A percentile compares a stretch with the other conserved stretches of the same genome.
These are phyloP conservation scores for Thyatira batis DNA, from an alignment of 2,888 invertebrate species.

Conservation along the genomic window DNA sequence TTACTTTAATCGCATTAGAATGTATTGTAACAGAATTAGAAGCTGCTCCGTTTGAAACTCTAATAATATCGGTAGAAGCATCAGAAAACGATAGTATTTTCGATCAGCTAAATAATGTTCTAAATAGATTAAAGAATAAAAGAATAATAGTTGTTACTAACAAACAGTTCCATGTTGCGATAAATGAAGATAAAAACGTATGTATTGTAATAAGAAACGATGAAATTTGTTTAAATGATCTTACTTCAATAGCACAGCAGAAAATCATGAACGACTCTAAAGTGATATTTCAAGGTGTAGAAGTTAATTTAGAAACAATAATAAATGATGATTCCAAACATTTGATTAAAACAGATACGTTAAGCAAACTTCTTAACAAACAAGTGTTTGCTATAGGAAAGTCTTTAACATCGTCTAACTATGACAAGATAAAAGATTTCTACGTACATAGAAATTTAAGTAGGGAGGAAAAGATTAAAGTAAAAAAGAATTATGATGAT, in stretches of 20 bases:
- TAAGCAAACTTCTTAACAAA: constrained; percentile 6
- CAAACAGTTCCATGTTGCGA: neutral
- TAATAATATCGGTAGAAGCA: neutral
- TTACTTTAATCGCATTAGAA: neutral
- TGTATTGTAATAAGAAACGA: neutral
- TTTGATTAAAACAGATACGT: constrained; percentile 5
- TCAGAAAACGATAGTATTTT: neutral
- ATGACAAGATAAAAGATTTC: constrained; percentile 7
- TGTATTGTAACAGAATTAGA: neutral
- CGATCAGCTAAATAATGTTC: neutral
- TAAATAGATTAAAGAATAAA: neutral
- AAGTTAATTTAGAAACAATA: constrained; percentile 2
- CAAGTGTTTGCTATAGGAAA: constrained; percentile 6
- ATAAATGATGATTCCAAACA: constrained; percentile 2
- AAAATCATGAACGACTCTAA: constrained; percentile 2
- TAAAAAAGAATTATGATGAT: neutral
- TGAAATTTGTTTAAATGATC: constrained; percentile 1
- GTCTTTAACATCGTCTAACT: constrained; percentile 1
- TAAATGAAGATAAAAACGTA: neutral
- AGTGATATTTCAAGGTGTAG: constrained; percentile 7
- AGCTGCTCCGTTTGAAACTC: neutral
- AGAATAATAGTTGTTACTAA: neutral
- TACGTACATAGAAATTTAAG: constrained; percentile 4
- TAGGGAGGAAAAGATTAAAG: neutral
- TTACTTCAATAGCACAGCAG: constrained; percentile 2